Evolutionary conservation across 2,888 invertebrate genomes (phyloP).

Genomic region (Synergus itoensis): DNA sequence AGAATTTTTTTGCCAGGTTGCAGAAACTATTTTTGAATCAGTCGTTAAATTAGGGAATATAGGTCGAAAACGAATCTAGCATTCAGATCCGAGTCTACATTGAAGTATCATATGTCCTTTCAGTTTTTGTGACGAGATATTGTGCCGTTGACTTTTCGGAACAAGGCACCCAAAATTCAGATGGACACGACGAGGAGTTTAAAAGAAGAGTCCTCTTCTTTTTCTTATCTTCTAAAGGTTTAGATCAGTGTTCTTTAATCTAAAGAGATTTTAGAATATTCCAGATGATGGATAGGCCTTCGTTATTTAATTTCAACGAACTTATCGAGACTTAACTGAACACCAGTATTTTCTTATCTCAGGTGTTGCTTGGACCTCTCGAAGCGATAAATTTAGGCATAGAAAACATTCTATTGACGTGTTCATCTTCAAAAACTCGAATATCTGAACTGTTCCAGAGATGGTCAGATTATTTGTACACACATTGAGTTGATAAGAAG

Average conservation of each 20-base stretch:
- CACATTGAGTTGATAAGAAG: slow-evolving; percentile 12
- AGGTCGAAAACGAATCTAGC: slow-evolving; percentile 41
- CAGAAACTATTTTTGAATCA: slow-evolving; percentile 54
- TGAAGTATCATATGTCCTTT: neutral
- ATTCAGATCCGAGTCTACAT: slow-evolving; percentile 23
- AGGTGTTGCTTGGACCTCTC: neutral
- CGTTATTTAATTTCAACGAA: slow-evolving; percentile 16
- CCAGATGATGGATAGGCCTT: slow-evolving; percentile 10
- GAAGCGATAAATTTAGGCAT: neutral
- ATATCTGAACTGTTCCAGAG: slow-evolving; percentile 10
- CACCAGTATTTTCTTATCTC: slow-evolving; percentile 7
- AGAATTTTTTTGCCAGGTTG: slow-evolving; percentile 59
- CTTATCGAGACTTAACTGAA: slow-evolving; percentile 6
- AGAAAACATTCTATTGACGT: slow-evolving; percentile 13
- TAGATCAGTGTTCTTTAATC: slow-evolving; percentile 24
- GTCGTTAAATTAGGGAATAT: slow-evolving; percentile 28
- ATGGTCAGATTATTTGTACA: slow-evolving; percentile 23
- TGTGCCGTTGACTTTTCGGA: slow-evolving; percentile 18
- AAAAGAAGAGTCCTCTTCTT: neutral
- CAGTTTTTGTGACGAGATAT: slow-evolving; percentile 8
- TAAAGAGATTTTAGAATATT: slow-evolving; percentile 1
- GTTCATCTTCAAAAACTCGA: slow-evolving; percentile 1
- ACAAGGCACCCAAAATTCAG: slow-evolving; percentile 16
- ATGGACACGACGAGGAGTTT: neutral
- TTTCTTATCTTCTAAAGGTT: neutral